Percentiles rank a stretch among this genome's conserved stretches.
Evolutionary conservation across 2,113 vertebrate species (phyloP).

Genomic region (Coregonus clupeaformis): DNA sequence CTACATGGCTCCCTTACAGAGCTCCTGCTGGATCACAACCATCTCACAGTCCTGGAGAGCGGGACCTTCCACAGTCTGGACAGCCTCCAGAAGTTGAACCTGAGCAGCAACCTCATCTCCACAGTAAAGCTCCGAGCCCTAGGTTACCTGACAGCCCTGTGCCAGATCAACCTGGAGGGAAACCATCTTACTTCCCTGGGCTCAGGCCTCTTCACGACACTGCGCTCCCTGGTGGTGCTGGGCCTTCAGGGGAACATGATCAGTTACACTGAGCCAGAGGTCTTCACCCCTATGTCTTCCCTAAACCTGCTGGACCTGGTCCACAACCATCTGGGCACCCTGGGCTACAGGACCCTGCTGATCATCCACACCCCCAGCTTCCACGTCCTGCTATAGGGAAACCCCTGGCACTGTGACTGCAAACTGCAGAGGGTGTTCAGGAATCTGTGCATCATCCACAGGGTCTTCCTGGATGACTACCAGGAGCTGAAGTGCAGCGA

Average conservation of each 20-base stretch:
- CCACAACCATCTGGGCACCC: slow-evolving; percentile 47
- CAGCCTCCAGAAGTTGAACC: slow-evolving; percentile 46
- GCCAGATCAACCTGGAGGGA: slow-evolving; percentile 53
- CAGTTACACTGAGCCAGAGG: slow-evolving; percentile 27
- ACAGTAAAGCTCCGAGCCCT: slow-evolving; percentile 39
- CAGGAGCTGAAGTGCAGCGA: slow-evolving; percentile 45
- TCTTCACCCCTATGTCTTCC: slow-evolving; percentile 52
- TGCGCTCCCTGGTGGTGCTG: slow-evolving; percentile 59
- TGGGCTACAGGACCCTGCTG: slow-evolving; percentile 60
- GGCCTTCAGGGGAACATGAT: slow-evolving; percentile 61
- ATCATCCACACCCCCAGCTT: slow-evolving; percentile 52
- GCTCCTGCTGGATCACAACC: slow-evolving; percentile 48
- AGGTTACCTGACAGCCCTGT: slow-evolving; percentile 46
- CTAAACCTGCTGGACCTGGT: slow-evolving; percentile 53
- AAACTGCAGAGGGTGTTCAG: slow-evolving; percentile 63
- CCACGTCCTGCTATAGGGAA: slow-evolving; percentile 56
- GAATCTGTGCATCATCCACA: slow-evolving; percentile 49
- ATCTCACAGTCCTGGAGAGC: slow-evolving; percentile 21
- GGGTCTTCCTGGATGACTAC: slow-evolving; percentile 59
- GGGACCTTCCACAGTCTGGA: slow-evolving; percentile 48
- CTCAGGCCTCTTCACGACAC: slow-evolving; percentile 49
- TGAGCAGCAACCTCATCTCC: slow-evolving; percentile 43
- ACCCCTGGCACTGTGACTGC: slow-evolving; percentile 51
- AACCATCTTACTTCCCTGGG: slow-evolving; percentile 48
- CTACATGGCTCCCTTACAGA: slow-evolving; percentile 32